Evolutionary conservation across 2,888 invertebrate species (phyloP).

Genomic region (Oithona nana): DNA sequence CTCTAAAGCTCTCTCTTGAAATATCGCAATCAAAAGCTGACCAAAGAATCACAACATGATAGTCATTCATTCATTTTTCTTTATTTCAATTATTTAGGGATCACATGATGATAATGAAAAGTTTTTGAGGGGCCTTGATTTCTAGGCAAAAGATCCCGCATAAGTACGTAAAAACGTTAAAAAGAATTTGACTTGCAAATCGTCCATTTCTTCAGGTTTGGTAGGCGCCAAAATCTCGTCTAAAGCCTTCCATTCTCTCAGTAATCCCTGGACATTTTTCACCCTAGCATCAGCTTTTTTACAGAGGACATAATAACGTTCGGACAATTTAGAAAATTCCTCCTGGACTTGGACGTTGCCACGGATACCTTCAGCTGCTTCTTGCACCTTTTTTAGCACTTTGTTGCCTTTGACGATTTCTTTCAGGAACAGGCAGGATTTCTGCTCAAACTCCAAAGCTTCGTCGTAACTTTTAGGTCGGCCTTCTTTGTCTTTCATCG

Average conservation of each 20-base stretch:
- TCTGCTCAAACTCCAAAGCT: neutral
- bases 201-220: conserved; percentile 2
- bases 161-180: conserved; percentile 25
- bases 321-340: conserved; percentile 6
- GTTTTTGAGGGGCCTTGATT: neutral
- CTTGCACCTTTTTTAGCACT: neutral
- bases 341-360: conserved; percentile 6
- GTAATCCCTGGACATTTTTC: conserved; percentile 10
- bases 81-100: neutral
- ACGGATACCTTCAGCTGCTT: neutral
- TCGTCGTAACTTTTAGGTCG: conserved; percentile 10
- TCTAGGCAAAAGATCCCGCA: conserved; percentile 21
- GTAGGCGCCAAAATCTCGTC: conserved; percentile 9
- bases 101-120: neutral
- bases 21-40: too few relatives aligned
- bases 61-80: too few relatives aligned
- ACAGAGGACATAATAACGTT: conserved; percentile 12
- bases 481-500: neutral
- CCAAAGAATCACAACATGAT: too few relatives aligned
- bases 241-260: conserved; percentile 5
- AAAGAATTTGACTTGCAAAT: neutral
- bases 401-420: conserved; percentile 10
- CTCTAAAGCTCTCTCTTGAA: too few relatives aligned
- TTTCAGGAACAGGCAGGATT: conserved; percentile 3
- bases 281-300: conserved; percentile 6